Conservation (phyloP, 2,888 invertebrate genomes). For the Acrobasis consociella region DNA sequence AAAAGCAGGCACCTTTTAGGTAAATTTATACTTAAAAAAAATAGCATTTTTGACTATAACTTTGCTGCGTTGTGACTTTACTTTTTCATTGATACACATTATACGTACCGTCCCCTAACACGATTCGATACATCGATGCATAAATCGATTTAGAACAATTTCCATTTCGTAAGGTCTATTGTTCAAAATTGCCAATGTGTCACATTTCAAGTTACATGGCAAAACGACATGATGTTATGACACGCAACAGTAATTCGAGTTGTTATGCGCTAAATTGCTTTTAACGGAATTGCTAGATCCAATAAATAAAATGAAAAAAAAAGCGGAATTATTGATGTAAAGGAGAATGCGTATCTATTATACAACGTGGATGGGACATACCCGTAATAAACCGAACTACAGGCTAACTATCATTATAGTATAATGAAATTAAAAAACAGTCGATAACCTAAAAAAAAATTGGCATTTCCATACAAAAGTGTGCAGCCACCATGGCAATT, state of each 20-base stretch:
- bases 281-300: background rate
- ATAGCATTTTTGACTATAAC: too few relatives aligned
- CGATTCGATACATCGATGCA: slow-evolving; percentile 34
- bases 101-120: slow-evolving; percentile 43
- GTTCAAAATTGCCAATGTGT: slow-evolving; percentile 30
- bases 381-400: too few relatives aligned
- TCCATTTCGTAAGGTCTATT: slow-evolving; percentile 53
- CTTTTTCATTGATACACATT: background rate
- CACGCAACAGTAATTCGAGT: background rate
- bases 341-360: too few relatives aligned
- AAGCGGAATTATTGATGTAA: too few relatives aligned
- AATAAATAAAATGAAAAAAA: background rate
- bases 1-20: too few relatives aligned
- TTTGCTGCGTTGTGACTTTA: background rate
- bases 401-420: too few relatives aligned
- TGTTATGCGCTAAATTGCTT: background rate
- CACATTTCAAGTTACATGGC: slow-evolving; percentile 4
- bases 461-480: too few relatives aligned
- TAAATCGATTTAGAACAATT: slow-evolving; percentile 49
- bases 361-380: too few relatives aligned
- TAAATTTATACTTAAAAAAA: too few relatives aligned
- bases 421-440: too few relatives aligned
- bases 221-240: background rate
- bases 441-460: too few relatives aligned
- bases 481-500: too few relatives aligned